phyloP scores from a whole-genome alignment of 2,888 invertebrate species.

The Macropis europaea region DNA sequence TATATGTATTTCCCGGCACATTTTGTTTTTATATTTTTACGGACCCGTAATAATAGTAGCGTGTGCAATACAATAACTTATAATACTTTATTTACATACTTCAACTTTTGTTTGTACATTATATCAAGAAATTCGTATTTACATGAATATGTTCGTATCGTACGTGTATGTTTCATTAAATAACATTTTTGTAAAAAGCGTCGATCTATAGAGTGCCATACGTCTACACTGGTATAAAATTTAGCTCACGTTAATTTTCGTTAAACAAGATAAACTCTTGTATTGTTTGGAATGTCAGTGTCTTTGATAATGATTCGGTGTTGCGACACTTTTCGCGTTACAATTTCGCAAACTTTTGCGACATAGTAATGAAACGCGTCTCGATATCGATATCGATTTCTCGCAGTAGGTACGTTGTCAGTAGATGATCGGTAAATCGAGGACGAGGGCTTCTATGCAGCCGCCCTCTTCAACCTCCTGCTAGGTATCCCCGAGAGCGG shows the following conservation, averaged over 20 bases:
- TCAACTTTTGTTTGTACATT: conserved; percentile 46
- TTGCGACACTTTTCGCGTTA: not conserved
- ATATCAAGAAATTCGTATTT: conserved; percentile 53
- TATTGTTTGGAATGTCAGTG: not conserved
- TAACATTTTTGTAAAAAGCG: conserved; percentile 46
- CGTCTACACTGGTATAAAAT: conserved; percentile 32
- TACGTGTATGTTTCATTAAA: conserved; percentile 6
- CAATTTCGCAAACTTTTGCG: not conserved
- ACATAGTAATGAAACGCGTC: not conserved
- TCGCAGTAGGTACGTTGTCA: conserved; percentile 67
- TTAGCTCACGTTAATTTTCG: conserved; percentile 6
- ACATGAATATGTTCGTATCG: conserved; percentile 34
- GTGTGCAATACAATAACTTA: conserved; percentile 7
- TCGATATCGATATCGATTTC: not conserved
- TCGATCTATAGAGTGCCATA: not conserved
- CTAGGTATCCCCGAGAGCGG: conserved; percentile 81
- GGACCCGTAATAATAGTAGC: too few relatives aligned
- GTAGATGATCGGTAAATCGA: conserved; percentile 83
- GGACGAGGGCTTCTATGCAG: conserved; percentile 82
- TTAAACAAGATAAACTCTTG: not conserved
- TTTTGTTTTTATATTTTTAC: too few relatives aligned
- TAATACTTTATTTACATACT: conserved; percentile 50
- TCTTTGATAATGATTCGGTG: not conserved
- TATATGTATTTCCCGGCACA: too few relatives aligned
- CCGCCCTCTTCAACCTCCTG: conserved; percentile 81